These are phyloP conservation scores for Amphiura filiformis DNA, from an alignment of 35 echinoderm and acorn worm species.

Conservation along the genomic window DNA sequence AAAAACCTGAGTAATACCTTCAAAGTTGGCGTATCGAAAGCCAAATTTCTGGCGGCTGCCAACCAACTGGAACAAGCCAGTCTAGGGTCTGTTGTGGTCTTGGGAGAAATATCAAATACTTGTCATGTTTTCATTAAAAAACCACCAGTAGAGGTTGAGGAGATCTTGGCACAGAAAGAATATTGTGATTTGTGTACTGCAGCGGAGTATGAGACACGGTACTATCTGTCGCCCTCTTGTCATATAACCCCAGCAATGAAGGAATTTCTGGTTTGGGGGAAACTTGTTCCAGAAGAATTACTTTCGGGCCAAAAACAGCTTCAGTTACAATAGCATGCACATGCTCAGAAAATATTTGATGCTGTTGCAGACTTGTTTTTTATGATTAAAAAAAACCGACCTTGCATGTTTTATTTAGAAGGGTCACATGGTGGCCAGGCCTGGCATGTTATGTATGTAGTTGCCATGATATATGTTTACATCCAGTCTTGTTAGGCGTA, in stretches of 20 bases:
- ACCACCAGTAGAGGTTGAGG: neutral
- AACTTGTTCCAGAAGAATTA: neutral
- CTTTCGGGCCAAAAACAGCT: no score
- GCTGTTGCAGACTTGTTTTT: no score
- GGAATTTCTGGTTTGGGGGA: neutral
- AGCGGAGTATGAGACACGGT: neutral
- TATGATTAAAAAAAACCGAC: no score
- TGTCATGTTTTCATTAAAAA: neutral
- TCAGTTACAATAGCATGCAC: no score
- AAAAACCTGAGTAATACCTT: neutral
- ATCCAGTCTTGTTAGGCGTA: no score
- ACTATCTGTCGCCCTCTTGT: neutral
- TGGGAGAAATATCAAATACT: neutral
- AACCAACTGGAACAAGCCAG: neutral
- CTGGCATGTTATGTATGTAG: no score
- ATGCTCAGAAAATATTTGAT: no score
- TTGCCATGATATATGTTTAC: no score
- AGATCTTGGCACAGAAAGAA: neutral
- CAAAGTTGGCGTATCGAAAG: neutral
- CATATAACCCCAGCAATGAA: neutral
- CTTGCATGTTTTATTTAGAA: no score
- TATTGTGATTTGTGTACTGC: neutral
- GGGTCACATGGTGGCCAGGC: no score
- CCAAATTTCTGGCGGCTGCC: neutral
- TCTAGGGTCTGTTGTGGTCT: neutral